Conservation (phyloP, 2,113 vertebrate species). For the Rhinogobius similis region DNA sequence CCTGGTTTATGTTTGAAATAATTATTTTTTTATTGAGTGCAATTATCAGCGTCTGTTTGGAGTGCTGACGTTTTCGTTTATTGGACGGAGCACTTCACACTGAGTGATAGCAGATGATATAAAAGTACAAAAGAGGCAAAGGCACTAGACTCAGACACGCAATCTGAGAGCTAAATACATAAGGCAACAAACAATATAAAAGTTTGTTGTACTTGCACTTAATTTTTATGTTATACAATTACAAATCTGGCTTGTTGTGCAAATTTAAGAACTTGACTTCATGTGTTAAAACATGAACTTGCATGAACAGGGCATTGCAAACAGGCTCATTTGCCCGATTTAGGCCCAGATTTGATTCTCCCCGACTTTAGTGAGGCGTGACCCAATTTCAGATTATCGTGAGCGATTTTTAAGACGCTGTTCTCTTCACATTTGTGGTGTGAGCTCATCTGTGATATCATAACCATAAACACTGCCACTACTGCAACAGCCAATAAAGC, state of each 20-base stretch:
- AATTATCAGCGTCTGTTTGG: constrained; percentile 38
- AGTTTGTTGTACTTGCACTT: not conserved
- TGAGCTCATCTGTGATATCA: too few relatives aligned
- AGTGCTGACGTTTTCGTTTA: constrained; percentile 51
- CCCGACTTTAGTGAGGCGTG: too few relatives aligned
- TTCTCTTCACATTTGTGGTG: too few relatives aligned
- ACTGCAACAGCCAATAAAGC: too few relatives aligned
- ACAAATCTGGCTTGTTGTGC: too few relatives aligned
- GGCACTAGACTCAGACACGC: not conserved
- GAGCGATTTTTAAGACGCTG: too few relatives aligned
- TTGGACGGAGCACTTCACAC: constrained; percentile 35
- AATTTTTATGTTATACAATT: not conserved
- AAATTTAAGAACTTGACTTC: too few relatives aligned
- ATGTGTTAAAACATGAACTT: not conserved
- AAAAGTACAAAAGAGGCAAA: constrained; percentile 15
- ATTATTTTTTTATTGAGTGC: constrained; percentile 27
- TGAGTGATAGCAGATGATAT: constrained; percentile 31
- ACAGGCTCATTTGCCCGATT: too few relatives aligned
- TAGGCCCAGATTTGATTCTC: too few relatives aligned
- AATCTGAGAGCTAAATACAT: not conserved
- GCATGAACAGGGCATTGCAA: too few relatives aligned
- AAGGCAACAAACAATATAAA: not conserved
- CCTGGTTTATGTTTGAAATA: constrained; percentile 33
- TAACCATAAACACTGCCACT: too few relatives aligned
- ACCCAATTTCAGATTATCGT: too few relatives aligned